A percentile compares a stretch with the other conserved stretches of the same genome.
Evolutionary conservation across 2,113 vertebrate genomes (phyloP).

Genomic region (Oxygymnocypris stewartii): DNA sequence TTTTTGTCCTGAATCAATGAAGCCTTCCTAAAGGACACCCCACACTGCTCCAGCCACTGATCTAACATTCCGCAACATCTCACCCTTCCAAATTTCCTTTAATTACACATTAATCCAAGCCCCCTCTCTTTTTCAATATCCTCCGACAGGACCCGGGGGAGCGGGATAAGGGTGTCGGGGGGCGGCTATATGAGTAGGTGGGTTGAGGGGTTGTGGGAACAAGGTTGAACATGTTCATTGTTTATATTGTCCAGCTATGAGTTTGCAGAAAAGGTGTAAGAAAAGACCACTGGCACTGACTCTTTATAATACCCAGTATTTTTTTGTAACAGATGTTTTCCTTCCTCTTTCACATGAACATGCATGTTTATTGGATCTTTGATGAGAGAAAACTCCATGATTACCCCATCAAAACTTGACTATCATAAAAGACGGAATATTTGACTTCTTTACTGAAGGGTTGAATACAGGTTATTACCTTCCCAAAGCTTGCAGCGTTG

Average conservation of each 20-base stretch:
- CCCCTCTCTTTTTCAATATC: conserved; percentile 96
- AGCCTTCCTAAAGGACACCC: conserved; percentile 99
- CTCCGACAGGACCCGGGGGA: conserved; percentile 79
- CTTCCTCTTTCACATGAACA: background rate
- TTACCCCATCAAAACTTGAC: background rate
- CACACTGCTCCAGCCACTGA: conserved; percentile 99
- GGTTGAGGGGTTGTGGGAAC: conserved; percentile 82
- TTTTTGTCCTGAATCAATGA: conserved; percentile 99
- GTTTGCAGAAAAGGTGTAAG: conserved; percentile 42
- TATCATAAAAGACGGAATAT: background rate
- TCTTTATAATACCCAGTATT: background rate
- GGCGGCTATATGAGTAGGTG: conserved; percentile 74
- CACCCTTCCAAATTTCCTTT: conserved; percentile 98
- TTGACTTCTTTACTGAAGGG: background rate
- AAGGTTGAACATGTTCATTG: conserved; percentile 69
- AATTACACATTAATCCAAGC: conserved; percentile 98
- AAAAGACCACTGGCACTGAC: conserved; percentile 41
- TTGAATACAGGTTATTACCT: conserved; percentile 76
- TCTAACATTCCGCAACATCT: conserved; percentile 99
- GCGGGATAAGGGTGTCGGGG: conserved; percentile 70
- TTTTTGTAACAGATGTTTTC: conserved; percentile 22
- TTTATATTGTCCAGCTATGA: conserved; percentile 71
- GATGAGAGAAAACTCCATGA: background rate
- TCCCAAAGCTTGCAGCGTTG: conserved; percentile 98
- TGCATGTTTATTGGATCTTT: background rate